Evolutionary conservation across 2,113 vertebrate genomes (phyloP).

Genomic region (Balaeniceps rex): DNA sequence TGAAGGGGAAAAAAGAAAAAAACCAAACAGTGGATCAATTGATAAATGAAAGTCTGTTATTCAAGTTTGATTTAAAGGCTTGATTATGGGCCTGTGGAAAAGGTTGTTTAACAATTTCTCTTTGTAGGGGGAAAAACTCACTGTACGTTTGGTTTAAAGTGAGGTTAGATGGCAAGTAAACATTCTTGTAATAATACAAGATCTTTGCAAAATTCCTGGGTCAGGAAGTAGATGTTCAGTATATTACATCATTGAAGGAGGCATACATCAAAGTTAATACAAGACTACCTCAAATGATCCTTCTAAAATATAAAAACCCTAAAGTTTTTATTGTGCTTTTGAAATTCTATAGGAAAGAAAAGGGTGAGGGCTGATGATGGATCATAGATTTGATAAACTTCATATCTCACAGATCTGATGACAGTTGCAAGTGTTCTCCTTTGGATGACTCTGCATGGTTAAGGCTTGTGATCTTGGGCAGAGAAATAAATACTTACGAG

Average conservation of each 20-base stretch:
- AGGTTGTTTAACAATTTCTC: conserved; percentile 30
- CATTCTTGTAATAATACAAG: conserved; percentile 55
- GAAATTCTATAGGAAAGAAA: not conserved
- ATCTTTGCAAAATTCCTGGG: conserved; percentile 50
- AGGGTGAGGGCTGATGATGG: not conserved
- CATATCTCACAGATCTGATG: not conserved
- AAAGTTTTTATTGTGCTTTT: not conserved
- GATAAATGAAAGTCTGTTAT: conserved; percentile 20
- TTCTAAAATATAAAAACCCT: conserved; percentile 20
- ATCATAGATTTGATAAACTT: not conserved
- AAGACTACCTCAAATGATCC: conserved; percentile 30
- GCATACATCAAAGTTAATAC: not conserved
- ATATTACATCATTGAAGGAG: conserved; percentile 58
- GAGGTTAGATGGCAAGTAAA: conserved; percentile 70
- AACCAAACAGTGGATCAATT: not conserved
- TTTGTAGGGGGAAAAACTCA: conserved; percentile 26
- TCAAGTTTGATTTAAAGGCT: conserved; percentile 37
- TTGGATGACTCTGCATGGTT: not conserved
- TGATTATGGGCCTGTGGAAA: conserved; percentile 25
- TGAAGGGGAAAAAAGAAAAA: not conserved
- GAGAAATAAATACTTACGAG: not conserved
- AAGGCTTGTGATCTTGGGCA: not conserved
- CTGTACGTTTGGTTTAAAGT: conserved; percentile 42
- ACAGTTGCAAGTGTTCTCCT: not conserved
- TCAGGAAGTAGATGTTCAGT: conserved; percentile 46